These are phyloP conservation scores for Vicugna pacos DNA, from an alignment of 2,113 vertebrate species.

Conservation along the genomic window DNA sequence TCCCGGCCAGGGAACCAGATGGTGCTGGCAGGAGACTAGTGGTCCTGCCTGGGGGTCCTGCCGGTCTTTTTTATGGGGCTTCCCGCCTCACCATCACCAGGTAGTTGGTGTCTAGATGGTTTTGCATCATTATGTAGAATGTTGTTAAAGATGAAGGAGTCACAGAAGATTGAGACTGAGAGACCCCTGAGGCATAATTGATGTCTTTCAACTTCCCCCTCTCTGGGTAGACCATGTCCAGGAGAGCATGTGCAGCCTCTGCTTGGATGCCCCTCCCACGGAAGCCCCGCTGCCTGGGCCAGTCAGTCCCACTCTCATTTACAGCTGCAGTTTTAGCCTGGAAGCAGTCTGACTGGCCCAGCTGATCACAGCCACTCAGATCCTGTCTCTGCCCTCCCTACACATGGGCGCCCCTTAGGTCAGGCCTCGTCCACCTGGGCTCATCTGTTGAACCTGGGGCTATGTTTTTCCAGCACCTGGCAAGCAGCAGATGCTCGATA, in stretches of 20 bases:
- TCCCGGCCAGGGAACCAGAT: too few relatives aligned
- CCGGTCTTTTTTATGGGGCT: too few relatives aligned
- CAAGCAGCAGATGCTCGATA: rapidly evolving
- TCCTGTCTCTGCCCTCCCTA: neutral
- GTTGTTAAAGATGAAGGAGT: neutral
- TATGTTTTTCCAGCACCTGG: neutral
- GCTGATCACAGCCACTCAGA: rapidly evolving
- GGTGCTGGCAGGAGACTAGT: too few relatives aligned
- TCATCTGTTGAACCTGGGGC: neutral
- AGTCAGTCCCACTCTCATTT: rapidly evolving
- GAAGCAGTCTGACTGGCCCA: neutral
- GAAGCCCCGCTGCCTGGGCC: too few relatives aligned
- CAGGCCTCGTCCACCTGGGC: neutral
- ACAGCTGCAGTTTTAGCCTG: rapidly evolving
- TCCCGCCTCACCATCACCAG: too few relatives aligned
- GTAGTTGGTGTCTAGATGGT: neutral
- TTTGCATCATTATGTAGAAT: neutral
- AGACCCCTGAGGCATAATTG: neutral
- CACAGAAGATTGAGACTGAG: neutral
- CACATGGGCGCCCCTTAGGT: neutral
- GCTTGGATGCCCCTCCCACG: neutral
- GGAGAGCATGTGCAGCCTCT: neutral
- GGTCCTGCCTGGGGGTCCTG: too few relatives aligned
- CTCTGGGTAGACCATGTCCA: rapidly evolving
- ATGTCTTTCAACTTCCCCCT: neutral